These are phyloP conservation scores for Galeopsomyia nigrocyanea DNA, from an alignment of 2,888 invertebrate genomes.

Conservation along the genomic window DNA sequence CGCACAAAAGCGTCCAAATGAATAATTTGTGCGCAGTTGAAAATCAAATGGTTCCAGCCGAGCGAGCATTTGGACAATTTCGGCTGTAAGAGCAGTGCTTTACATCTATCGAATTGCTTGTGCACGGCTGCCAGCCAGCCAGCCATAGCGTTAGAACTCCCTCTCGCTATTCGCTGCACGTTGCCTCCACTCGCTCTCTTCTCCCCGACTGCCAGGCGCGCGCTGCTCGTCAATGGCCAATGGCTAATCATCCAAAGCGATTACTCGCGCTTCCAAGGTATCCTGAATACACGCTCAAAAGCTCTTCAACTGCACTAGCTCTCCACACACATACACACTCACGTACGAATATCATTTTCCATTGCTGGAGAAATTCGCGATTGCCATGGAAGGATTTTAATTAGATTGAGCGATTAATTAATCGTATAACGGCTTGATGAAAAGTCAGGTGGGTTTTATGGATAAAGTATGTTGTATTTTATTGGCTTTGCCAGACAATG, in stretches of 20 bases:
- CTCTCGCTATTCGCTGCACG: slow-evolving; percentile 45
- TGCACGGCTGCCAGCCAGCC: slow-evolving; percentile 34
- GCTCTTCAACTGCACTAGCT: background rate
- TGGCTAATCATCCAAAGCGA: slow-evolving; percentile 50
- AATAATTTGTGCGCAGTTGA: slow-evolving; percentile 34
- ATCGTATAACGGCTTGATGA: too few relatives aligned
- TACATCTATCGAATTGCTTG: slow-evolving; percentile 43
- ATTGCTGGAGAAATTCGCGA: too few relatives aligned
- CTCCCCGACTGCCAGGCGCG: background rate
- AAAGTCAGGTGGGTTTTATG: too few relatives aligned
- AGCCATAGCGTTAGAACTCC: too few relatives aligned
- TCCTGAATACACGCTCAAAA: too few relatives aligned
- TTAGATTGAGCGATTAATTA: too few relatives aligned
- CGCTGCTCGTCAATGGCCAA: slow-evolving; percentile 47
- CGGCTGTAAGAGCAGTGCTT: slow-evolving; percentile 33
- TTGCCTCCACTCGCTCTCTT: slow-evolving; percentile 19
- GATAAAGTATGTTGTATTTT: too few relatives aligned
- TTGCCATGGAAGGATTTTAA: too few relatives aligned
- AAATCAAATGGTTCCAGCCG: slow-evolving; percentile 46
- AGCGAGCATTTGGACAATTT: slow-evolving; percentile 34
- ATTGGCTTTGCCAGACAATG: too few relatives aligned
- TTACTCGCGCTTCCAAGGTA: slow-evolving; percentile 44
- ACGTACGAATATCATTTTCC: background rate
- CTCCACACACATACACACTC: background rate
- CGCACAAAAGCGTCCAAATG: too few relatives aligned